These are phyloP conservation scores for Leuciscus idus DNA, from an alignment of 2,113 vertebrate species.

Conservation along the genomic window DNA sequence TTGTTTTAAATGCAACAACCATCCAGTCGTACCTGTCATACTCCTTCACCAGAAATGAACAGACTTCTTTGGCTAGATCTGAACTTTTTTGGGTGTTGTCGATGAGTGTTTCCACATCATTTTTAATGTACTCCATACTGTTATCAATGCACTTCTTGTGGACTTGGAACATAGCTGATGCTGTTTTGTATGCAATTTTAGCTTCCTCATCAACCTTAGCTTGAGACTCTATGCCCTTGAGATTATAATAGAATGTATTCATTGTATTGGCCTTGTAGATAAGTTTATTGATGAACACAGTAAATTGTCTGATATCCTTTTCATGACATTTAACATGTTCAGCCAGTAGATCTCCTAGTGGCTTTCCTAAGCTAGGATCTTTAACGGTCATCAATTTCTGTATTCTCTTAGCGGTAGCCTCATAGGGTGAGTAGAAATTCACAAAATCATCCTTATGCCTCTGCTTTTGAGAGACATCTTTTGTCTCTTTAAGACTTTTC, in stretches of 20 bases:
- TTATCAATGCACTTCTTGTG: background rate
- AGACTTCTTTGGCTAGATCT: background rate
- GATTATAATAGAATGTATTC: too few relatives aligned
- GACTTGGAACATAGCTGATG: background rate
- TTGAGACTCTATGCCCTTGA: background rate
- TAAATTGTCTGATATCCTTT: too few relatives aligned
- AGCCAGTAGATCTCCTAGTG: too few relatives aligned
- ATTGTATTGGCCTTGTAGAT: too few relatives aligned
- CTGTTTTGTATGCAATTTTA: fast-evolving
- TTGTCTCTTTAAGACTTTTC: fast-evolving
- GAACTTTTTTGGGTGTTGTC: background rate
- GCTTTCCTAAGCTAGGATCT: too few relatives aligned
- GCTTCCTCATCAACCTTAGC: background rate
- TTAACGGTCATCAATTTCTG: too few relatives aligned
- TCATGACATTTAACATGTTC: too few relatives aligned
- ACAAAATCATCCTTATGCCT: too few relatives aligned
- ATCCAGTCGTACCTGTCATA: background rate
- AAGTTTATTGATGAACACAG: too few relatives aligned
- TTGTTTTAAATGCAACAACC: background rate
- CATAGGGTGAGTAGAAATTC: too few relatives aligned
- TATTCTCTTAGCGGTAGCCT: too few relatives aligned
- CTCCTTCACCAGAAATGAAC: background rate
- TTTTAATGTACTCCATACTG: background rate
- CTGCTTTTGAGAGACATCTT: background rate
- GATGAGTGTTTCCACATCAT: background rate